Percentiles rank a stretch among this genome's conserved stretches.
Conservation (phyloP, 2,797 vertebrate genomes). For the Poeciliopsis presidionis region DNA sequence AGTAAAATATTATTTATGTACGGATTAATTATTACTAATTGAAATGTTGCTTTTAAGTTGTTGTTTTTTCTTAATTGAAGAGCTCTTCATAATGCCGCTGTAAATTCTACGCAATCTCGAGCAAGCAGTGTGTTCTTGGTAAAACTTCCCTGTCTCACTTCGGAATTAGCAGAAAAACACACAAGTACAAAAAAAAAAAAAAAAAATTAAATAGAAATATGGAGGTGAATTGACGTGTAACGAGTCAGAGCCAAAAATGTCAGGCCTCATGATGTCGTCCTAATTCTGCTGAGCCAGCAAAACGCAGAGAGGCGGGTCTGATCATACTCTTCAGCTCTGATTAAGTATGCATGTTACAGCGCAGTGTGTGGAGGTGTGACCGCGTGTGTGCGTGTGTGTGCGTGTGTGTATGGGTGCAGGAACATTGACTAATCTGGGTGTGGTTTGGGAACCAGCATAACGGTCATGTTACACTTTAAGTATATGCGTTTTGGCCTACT, state of each 20-base stretch:
- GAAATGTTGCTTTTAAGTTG: not conserved
- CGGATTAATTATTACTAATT: not conserved
- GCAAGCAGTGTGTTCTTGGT: not conserved
- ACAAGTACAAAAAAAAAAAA: not conserved
- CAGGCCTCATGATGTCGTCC: conserved; percentile 16
- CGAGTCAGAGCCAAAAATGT: conserved; percentile 20
- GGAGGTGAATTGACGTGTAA: conserved; percentile 25
- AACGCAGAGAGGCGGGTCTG: not conserved
- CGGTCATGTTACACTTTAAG: conserved; percentile 29
- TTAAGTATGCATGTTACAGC: conserved; percentile 5
- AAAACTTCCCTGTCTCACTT: not conserved
- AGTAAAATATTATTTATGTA: not conserved
- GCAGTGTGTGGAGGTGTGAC: not conserved
- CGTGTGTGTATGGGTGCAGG: conserved; percentile 6
- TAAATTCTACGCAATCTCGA: not conserved
- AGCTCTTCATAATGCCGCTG: not conserved
- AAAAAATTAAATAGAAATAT: not conserved
- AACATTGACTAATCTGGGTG: conserved; percentile 31
- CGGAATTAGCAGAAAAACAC: not conserved
- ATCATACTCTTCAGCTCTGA: conserved; percentile 16
- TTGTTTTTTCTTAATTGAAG: not conserved
- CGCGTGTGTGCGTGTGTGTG: conserved; percentile 1
- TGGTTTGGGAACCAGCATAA: conserved; percentile 36
- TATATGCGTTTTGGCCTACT: conserved; percentile 68
- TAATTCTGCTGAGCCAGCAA: conserved; percentile 46